Evolutionary conservation across 1,140 invertebrate species (phyloP), one percentile per base, ranked within the genome.

Genomic region (Aphis gossypii): DNA sequence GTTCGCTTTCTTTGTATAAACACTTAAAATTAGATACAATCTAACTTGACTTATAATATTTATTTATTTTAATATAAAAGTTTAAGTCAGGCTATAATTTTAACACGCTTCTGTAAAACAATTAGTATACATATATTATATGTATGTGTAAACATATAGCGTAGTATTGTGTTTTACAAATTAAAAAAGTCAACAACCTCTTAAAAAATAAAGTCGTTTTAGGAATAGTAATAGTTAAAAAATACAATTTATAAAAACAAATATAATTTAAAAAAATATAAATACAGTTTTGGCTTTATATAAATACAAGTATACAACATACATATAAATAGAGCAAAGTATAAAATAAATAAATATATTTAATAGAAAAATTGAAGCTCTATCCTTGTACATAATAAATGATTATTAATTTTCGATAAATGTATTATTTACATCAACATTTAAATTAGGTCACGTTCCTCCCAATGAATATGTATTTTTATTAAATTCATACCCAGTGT

Each of bases 381-480:
- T 51, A n/a, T 88, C 5, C 46, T n/a, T n/a, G 35, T 90, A 56
- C n/a, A 56, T 5, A 56, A 90, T 90, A 30, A 90, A 56, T 41
- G 41, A 1, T 56, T 90, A 7, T 38, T 41, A 11, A 30, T 68
- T 68, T 9, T 23, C 18, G 6, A 23, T 18, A 35, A 14, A 41
- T 38, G 9, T 30, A 68, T 68, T 68, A n/a, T 68, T 68, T 68
- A 68, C 60, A 68, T 30, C 30, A 4, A 30, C 4, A 68, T 30
- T n/a, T 5, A 14, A 14, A 68, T 56, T 5, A 51, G 35, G 23
- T 90, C 51, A 90, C 35, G 20, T 54, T 30, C 54, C 48, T 21
- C 38, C 89, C 38, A 90, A 60, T 30, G 89, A 41, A 60, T 90
- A 90, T 23, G 23, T 41, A n/a, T 90, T 90, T 44, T 90, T 60